Conservation (phyloP, 1,140 invertebrate species). For the Eupeodes corollae region DNA sequence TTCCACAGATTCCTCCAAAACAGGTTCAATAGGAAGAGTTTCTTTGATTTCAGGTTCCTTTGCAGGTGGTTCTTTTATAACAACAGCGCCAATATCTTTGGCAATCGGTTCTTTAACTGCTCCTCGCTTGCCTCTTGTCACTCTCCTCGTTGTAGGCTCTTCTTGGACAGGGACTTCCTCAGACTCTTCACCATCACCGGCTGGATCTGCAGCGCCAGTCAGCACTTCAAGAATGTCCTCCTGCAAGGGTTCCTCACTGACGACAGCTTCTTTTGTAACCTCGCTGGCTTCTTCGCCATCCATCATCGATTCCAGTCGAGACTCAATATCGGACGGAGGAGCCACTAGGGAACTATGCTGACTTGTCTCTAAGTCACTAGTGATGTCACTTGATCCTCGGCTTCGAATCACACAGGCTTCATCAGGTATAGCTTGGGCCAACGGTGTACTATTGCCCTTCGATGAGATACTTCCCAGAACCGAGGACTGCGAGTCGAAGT, state of each 20-base stretch:
- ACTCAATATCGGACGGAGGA: slow-evolving; percentile 35
- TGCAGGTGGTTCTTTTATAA: neutral
- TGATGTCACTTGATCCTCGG: slow-evolving; percentile 33
- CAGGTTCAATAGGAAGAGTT: neutral
- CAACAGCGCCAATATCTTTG: neutral
- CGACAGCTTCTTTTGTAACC: neutral
- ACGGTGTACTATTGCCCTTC: slow-evolving; percentile 31
- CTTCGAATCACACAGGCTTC: slow-evolving; percentile 34
- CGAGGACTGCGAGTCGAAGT: slow-evolving; percentile 36
- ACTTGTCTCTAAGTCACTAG: slow-evolving; percentile 34
- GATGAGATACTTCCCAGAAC: slow-evolving; percentile 35
- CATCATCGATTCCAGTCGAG: slow-evolving; percentile 32
- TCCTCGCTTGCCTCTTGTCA: neutral
- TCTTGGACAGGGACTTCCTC: slow-evolving; percentile 2
- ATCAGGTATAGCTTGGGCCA: slow-evolving; percentile 27
- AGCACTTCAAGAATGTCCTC: slow-evolving; percentile 33
- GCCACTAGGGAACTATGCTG: slow-evolving; percentile 35
- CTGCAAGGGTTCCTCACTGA: slow-evolving; percentile 20
- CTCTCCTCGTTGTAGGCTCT: slow-evolving; percentile 5
- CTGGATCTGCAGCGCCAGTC: slow-evolving; percentile 17
- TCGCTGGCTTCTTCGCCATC: slow-evolving; percentile 13
- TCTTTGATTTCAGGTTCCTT: neutral
- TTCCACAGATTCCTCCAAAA: neutral
- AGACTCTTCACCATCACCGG: neutral
- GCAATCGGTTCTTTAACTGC: neutral